Evolutionary conservation across 2,888 invertebrate species (phyloP), one percentile per base, ranked within the genome.

Genomic region (Trissolcus japonicus): DNA sequence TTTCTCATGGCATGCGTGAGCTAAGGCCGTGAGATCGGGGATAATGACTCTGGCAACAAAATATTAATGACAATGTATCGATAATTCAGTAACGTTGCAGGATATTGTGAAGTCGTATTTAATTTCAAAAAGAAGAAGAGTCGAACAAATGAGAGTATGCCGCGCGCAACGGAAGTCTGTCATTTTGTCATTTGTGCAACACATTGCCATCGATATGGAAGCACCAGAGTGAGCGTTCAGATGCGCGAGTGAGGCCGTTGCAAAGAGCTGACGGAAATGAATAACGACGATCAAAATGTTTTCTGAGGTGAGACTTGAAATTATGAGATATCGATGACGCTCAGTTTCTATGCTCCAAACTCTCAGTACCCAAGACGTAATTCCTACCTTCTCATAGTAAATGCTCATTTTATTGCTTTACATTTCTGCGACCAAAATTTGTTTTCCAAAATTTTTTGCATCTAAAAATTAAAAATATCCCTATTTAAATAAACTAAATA

Each of bases 1-100:
- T 78, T 74, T 69, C 65, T 74, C 46, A 29, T 55, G 55, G 60
- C 68, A 68, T 78, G 72, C 78, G 78, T 78, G 78, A 65, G 73
- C 56, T 66, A 55, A 74, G 66, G 65, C 74, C 78, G 78, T 78
- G 78, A 78, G 78, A 78, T 78, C 78, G 66, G 60, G 51, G 66
- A 71, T 78, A 78, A 78, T 78, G 71, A 71, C 74, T 61, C 62
- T 65, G 41, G 65, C 73, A 78, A 67, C 74, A 59, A 66, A 74
- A 78, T 74, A 78, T 74, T 74, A 78, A 74, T 74, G 74, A 78
- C 74, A 78, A 75, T 75, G 78, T 78, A 78, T 78, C 78, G 78
- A 78, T 78, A 75, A 75, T 71, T 78, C 74, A 69, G 65, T 59
- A 71, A 78, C 46, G 74, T 71, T 75, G 55, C 67, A 62, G 75